phyloP scores from a whole-genome alignment of 2,888 invertebrate species.

The Antheraea assamensis region DNA sequence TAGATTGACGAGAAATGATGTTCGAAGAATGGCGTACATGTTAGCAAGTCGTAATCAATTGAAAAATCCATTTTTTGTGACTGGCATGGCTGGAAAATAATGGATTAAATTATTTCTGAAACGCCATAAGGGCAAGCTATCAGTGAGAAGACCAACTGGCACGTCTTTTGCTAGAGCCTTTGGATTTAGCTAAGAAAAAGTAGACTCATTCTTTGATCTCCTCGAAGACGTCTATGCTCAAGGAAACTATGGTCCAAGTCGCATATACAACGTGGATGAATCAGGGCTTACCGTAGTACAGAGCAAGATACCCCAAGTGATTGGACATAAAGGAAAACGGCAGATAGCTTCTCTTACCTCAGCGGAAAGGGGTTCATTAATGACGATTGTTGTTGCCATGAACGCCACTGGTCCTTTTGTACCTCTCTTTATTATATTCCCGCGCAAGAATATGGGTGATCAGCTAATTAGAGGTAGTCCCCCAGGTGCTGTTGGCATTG shows the following conservation, averaged over 20 bases:
- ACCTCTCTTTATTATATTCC: slow-evolving; percentile 38
- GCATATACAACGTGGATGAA: slow-evolving; percentile 52
- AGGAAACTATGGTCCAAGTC: slow-evolving; percentile 26
- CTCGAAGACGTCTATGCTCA: background rate
- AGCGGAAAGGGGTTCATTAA: slow-evolving; percentile 44
- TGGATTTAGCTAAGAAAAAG: too few relatives aligned
- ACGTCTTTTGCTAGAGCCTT: too few relatives aligned
- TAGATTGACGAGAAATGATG: background rate
- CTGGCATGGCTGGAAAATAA: too few relatives aligned
- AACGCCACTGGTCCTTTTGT: slow-evolving; percentile 34
- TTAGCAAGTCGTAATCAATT: background rate
- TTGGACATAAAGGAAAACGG: slow-evolving; percentile 43
- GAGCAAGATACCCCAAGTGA: slow-evolving; percentile 37
- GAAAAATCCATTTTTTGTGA: background rate
- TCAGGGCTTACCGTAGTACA: slow-evolving; percentile 49
- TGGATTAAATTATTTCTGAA: too few relatives aligned
- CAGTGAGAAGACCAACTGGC: too few relatives aligned
- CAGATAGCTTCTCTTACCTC: slow-evolving; percentile 44
- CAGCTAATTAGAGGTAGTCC: slow-evolving; percentile 34
- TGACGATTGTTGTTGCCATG: slow-evolving; percentile 32
- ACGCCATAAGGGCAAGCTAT: too few relatives aligned
- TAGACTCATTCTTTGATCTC: too few relatives aligned
- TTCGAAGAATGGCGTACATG: background rate
- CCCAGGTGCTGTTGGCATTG: slow-evolving; percentile 26
- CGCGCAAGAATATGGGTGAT: slow-evolving; percentile 27